Evolutionary conservation across 2,113 vertebrate species (phyloP).

Genomic region (Phycodurus eques): DNA sequence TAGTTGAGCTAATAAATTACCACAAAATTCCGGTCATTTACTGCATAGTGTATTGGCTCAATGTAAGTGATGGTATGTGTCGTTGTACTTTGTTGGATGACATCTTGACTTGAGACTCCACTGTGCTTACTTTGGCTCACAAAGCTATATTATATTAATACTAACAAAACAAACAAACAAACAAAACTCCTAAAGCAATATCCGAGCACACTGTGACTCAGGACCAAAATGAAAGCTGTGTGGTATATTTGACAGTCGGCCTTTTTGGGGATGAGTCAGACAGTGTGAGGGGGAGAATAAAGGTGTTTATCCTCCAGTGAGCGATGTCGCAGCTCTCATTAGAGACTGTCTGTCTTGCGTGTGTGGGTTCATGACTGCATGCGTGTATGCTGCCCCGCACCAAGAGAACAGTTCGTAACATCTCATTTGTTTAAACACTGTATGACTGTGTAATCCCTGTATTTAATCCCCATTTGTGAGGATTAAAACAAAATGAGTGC

Average conservation of each 20-base stretch:
- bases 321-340: background rate
- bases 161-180: background rate
- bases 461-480: conserved; percentile 43
- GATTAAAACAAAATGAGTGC: conserved; percentile 37
- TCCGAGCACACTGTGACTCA: background rate
- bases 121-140: too few relatives aligned
- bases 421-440: conserved; percentile 45
- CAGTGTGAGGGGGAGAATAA: background rate
- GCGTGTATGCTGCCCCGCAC: background rate
- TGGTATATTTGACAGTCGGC: background rate
- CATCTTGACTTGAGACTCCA: too few relatives aligned
- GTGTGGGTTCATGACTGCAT: background rate
- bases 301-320: background rate
- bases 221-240: background rate
- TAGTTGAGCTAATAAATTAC: too few relatives aligned
- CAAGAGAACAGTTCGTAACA: background rate
- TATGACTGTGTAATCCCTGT: conserved; percentile 40
- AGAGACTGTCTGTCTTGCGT: background rate
- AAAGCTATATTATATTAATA: too few relatives aligned
- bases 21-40: too few relatives aligned
- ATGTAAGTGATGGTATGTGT: too few relatives aligned
- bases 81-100: too few relatives aligned
- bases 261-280: background rate
- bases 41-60: too few relatives aligned
- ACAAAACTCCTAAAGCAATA: background rate